Conservation (phyloP, 2,888 invertebrate genomes). For the Cryptophagus acutangulus region DNA sequence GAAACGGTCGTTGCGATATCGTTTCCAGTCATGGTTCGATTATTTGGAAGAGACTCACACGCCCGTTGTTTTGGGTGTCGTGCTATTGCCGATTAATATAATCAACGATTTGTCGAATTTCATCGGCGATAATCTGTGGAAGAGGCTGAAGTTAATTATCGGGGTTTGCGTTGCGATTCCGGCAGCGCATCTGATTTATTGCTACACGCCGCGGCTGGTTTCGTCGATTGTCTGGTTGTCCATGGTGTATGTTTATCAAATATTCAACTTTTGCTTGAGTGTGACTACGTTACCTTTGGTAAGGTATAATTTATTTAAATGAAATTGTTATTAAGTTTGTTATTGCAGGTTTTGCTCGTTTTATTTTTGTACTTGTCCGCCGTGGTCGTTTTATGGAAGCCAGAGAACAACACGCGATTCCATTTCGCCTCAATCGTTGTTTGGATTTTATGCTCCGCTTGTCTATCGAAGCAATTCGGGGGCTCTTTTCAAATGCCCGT, state of each 20-base stretch:
- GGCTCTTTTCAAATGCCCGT: slow-evolving; percentile 71
- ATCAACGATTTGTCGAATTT: slow-evolving; percentile 70
- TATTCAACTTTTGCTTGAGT: slow-evolving; percentile 7
- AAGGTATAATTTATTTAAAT: slow-evolving; percentile 6
- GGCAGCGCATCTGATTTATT: slow-evolving; percentile 61
- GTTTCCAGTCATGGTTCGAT: slow-evolving; percentile 75
- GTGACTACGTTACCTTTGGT: slow-evolving; percentile 12
- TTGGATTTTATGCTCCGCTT: slow-evolving; percentile 74
- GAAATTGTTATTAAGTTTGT: too few relatives aligned
- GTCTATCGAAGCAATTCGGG: slow-evolving; percentile 69
- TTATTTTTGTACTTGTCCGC: slow-evolving; percentile 65
- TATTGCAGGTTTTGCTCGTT: slow-evolving; percentile 65
- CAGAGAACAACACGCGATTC: slow-evolving; percentile 61
- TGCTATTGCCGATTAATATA: slow-evolving; percentile 69
- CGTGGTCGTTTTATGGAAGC: slow-evolving; percentile 71
- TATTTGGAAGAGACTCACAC: slow-evolving; percentile 61
- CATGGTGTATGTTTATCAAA: slow-evolving; percentile 29
- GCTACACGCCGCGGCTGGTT: slow-evolving; percentile 65
- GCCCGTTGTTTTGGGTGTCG: slow-evolving; percentile 56
- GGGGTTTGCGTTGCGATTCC: slow-evolving; percentile 45
- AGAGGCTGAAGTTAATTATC: slow-evolving; percentile 60
- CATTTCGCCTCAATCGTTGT: slow-evolving; percentile 64
- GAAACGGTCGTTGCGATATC: slow-evolving; percentile 73
- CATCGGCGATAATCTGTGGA: slow-evolving; percentile 65
- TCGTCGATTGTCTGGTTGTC: slow-evolving; percentile 58